Conservation (phyloP, 1,140 invertebrate species). For the Brachionus calyciflorus region DNA sequence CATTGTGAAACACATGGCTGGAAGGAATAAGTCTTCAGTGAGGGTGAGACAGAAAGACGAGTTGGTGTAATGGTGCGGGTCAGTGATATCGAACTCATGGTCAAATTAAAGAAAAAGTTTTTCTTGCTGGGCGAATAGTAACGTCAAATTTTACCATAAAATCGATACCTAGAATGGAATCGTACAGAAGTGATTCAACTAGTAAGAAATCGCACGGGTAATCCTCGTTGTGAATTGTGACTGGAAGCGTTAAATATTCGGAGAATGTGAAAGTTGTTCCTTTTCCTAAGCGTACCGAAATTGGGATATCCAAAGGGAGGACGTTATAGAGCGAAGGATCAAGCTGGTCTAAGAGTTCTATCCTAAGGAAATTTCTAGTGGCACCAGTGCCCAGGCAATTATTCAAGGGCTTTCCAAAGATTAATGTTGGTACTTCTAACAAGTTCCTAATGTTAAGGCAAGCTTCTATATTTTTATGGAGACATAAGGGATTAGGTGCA, state of each 20-base stretch:
- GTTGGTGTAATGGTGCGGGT: neutral
- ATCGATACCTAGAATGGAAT: neutral
- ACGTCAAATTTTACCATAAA: neutral
- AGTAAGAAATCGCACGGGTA: neutral
- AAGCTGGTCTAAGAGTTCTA: neutral
- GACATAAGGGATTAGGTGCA: too few species aligned
- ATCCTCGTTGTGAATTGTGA: neutral
- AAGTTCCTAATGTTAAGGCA: too few species aligned
- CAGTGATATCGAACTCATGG: neutral
- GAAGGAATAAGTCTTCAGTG: neutral
- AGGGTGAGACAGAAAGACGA: neutral
- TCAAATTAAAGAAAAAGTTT: neutral
- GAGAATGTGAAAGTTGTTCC: neutral
- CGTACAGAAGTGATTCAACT: neutral
- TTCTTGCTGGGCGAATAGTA: neutral
- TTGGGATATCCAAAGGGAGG: neutral
- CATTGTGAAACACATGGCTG: neutral
- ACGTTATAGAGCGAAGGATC: neutral
- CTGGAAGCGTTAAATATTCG: neutral
- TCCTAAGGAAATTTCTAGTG: neutral
- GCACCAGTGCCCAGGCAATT: slow-evolving; percentile 3
- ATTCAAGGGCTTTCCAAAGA: neutral
- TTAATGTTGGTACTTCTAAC: neutral
- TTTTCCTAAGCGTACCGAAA: neutral
- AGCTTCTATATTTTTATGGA: too few species aligned